Conservation (phyloP, 2,797 vertebrate genomes). For the Zenarchopterus dispar region DNA sequence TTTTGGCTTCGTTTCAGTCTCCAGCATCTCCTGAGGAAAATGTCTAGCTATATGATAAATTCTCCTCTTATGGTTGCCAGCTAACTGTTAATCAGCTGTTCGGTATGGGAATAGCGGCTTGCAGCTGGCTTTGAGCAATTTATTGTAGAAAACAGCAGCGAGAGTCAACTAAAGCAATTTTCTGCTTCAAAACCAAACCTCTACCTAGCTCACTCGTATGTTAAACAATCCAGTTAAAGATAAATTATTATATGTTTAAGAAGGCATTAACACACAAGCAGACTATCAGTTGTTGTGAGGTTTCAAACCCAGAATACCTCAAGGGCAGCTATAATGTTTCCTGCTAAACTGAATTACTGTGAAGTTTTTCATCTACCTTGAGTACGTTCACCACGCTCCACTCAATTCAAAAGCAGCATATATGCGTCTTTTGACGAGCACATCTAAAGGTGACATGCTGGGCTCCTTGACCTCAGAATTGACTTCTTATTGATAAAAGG, state of each 20-base stretch:
- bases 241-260: too few species aligned
- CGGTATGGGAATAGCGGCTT: not conserved
- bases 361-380: conserved; percentile 65
- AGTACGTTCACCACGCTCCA: conserved; percentile 51
- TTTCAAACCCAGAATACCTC: conserved; percentile 40
- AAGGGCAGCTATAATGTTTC: conserved; percentile 65
- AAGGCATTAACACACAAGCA: not conserved
- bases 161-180: too few species aligned
- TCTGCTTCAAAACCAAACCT: too few species aligned
- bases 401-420: conserved; percentile 60
- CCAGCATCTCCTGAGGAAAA: too few species aligned
- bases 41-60: not conserved
- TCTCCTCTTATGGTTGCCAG: not conserved
- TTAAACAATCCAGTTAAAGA: too few species aligned
- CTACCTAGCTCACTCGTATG: too few species aligned
- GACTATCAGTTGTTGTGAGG: conserved; percentile 4
- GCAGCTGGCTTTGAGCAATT: too few species aligned
- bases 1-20: too few species aligned
- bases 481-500: conserved; percentile 70
- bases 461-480: conserved; percentile 74
- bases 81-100: conserved; percentile 5
- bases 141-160: too few species aligned
- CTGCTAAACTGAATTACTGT: conserved; percentile 65
- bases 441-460: conserved; percentile 69
- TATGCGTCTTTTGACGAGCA: conserved; percentile 64